Base-by-base conservation (phyloP, 2,797 vertebrate species). In the Gouania willdenowi region DNA sequence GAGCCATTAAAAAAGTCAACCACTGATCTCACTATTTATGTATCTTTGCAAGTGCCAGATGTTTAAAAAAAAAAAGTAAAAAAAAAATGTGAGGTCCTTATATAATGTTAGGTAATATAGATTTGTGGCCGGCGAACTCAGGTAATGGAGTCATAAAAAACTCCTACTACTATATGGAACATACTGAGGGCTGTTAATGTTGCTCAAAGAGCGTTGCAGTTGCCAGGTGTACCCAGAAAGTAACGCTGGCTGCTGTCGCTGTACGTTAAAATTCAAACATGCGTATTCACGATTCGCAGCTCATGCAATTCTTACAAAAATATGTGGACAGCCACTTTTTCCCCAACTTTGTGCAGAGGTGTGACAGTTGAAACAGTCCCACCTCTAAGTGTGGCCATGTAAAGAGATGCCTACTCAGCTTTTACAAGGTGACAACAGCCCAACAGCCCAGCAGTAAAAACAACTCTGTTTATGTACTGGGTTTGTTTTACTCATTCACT, bases 341-440 rank as follows among this genome's bases (percentile, higher is more conserved):
- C 37, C 41, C 42, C 36, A 24, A n/a, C n/a, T n/a, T n/a, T 29
- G 48, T 38, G 22, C 9, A 21, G 41, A 64, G 51, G 57, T 53
- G 51, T 50, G 59, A 75, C 53, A 35, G 51, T 28, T 43, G 27
- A 20, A 65, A 64, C 37, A 42, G 60, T 71, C 53, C 53, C 54
- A 45, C 26, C 25, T 59, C 70, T 53, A 41, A 50, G 38, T 31
- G 13, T 36, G 16, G 49, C 49, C 62, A 65, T 57, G 79, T 81
- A 82, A 84, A 87, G 56, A 65, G 64, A 48, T 71, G 42, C 47
- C 80, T 78, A 67, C 71, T 87, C 84, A 89, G 87, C 45, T 82
- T 89, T 87, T 84, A 88, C 76, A 74, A 75, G 71, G 80, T 81
- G 79, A 83, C 70, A 82, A 84, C 78, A 79, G 47, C 48, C 30